A percentile compares a stretch with the other conserved stretches of the same genome.
These are phyloP conservation scores for Ursus arctos DNA, from an alignment of 2,113 vertebrate genomes.

Conservation along the genomic window DNA sequence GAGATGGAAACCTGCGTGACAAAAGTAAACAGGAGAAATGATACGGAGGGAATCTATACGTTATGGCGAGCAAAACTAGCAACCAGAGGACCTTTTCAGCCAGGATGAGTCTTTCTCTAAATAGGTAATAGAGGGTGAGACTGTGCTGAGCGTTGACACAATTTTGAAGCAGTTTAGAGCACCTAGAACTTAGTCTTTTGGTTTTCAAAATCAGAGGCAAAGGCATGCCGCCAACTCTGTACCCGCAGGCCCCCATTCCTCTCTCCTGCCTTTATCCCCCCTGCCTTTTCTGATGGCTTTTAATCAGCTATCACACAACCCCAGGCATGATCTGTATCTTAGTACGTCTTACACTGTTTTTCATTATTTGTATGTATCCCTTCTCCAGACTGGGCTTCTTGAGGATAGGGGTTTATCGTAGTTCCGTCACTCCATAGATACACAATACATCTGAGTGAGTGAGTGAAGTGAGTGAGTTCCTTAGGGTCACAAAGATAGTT, in stretches of 20 bases:
- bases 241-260: neutral
- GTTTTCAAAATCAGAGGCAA: constrained; percentile 23
- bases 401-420: neutral
- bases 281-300: constrained; percentile 18
- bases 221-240: neutral
- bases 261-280: neutral
- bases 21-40: constrained; percentile 65
- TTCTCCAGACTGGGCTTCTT: neutral
- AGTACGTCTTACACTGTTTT: neutral
- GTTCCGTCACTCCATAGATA: neutral
- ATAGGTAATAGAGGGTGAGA: neutral
- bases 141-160: neutral
- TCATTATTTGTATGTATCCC: constrained; percentile 18
- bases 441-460: neutral
- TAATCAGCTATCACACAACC: neutral
- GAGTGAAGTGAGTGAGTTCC: neutral
- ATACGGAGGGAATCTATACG: neutral
- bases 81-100: neutral
- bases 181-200: constrained; percentile 7
- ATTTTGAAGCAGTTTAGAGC: constrained; percentile 45
- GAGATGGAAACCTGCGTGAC: constrained; percentile 57
- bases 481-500: neutral
- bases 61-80: constrained; percentile 12
- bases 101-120: constrained; percentile 19
- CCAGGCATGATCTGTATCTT: neutral